A percentile compares a stretch with the other conserved stretches of the same genome.
phyloP scores from a whole-genome alignment of 2,113 vertebrate species.

The Ciconia boyciana region DNA sequence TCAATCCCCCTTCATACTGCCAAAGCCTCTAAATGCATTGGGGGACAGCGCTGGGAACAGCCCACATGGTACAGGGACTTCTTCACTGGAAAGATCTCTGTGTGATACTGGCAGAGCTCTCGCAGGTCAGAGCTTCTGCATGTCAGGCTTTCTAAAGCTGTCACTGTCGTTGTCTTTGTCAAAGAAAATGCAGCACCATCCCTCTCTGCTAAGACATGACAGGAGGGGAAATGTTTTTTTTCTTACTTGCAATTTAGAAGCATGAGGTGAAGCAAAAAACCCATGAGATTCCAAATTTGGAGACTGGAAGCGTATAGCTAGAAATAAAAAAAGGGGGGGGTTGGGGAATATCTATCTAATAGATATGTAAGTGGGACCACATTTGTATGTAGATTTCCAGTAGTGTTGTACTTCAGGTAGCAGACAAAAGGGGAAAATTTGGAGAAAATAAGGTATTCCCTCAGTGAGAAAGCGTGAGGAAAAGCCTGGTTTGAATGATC shows the following conservation, averaged over 20 bases:
- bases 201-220: not conserved
- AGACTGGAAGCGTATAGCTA: not conserved
- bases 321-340: not conserved
- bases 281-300: not conserved
- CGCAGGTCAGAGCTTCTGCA: not conserved
- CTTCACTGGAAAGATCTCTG: not conserved
- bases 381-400: not conserved
- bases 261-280: not conserved
- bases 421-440: not conserved
- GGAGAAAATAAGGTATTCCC: not conserved
- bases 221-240: not conserved
- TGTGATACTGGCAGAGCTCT: not conserved
- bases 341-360: no score
- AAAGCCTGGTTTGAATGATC: not conserved
- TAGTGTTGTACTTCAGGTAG: not conserved
- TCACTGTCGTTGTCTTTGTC: accelerated
- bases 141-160: not conserved
- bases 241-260: not conserved
- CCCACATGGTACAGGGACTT: not conserved
- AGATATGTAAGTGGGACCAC: no score
- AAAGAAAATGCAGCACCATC: not conserved
- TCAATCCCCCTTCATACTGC: not conserved
- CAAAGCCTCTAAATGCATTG: not conserved
- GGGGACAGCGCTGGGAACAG: not conserved
- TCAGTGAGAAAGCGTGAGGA: not conserved